Base-by-base conservation (phyloP, 2,113 vertebrate species). In the Sapayoa aenigma region DNA sequence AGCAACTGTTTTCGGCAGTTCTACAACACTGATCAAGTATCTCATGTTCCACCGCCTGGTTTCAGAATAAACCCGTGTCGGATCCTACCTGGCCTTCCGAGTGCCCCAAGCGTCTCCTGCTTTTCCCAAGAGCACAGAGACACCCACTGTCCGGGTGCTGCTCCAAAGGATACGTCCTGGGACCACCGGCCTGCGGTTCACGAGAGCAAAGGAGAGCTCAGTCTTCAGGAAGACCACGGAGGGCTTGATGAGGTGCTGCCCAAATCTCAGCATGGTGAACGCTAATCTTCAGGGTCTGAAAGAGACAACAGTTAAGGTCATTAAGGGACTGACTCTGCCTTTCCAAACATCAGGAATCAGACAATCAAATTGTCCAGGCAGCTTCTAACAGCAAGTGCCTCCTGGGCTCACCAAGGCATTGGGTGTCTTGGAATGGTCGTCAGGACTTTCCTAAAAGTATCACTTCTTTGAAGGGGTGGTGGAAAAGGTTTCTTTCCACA, bases 121-220 rank as follows among this genome's bases (percentile, higher is more conserved):
- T 67, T 30, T 62, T 44, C 39, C 19, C 35, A 46, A 4, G 58
- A 71, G 49, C 1, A 0, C 0, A 0, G 31, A 9, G 5, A 33
- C 6, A 33, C 55, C 77, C 47, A n/a, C 12, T 7, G 4, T 6
- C 12, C 11, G 33, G 35, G 59, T 33, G 14, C 47, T 72, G 74
- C 46, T 33, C 15, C 21, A 88, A 98, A 99, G 98, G 99, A 99
- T 99, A 99, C 98, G 98, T 4, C 99, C 98, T 1, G 98, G 98
- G 25, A 99, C 97, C 92, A 99, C 98, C 0, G 98, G 98, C 85
- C 98, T 98, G 80, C 98, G 97, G 95, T 99, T 99, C 96, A 99
- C 99, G 3, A 99, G 95, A 8, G 98, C 98, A 6, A 98, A 99
- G 81, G 99, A 98, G 60, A 99, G 95, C 63, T 99, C 98, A 0